Base-by-base conservation (phyloP, 2,797 vertebrate species). In the Falco rusticolus region DNA sequence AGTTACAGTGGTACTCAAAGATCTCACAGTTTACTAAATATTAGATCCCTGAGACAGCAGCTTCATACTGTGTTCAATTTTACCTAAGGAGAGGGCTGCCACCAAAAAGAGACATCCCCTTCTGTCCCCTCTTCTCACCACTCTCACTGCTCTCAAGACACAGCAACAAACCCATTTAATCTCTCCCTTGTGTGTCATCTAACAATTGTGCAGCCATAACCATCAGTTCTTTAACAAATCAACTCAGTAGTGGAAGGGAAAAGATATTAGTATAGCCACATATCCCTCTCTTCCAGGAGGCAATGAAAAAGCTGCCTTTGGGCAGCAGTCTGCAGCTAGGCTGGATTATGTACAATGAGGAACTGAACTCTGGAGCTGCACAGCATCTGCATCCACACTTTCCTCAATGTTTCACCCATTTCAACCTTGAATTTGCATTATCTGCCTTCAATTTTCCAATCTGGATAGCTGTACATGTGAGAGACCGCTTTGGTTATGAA, bases 321-420 rank as follows among this genome's bases (percentile, higher is more conserved):
- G 41, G 45, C 29, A 83, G 28, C 45, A 85, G 20, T 41, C 43
- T 89, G 68, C 20, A 43, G 31, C 15, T 45, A 53, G 16, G 18
- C 0, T 71, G 41, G 25, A 68, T 53, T 60, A 70, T 1, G 0
- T 11, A 59, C 45, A 66, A 16, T 0, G 4, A 77, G 3, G 53
- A 89, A 83, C 9, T 2, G 7, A 60, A 41, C 11, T 60, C 34
- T 48, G 24, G 31, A 63, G 70, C 39, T 33, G 24, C 17, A 51
- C 17, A 88, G 48, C 11, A 39, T 80, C 43, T 82, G 47, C 43
- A 34, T 5, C 17, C 3, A 0, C 0, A 1, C 45, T 59, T 75
- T 72, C 16, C 26, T 71, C 79, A 56, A 45, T 3, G 6, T 39
- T 77, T 74, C 15, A 43, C 41, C 28, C 10, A 60, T 74, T 91